phyloP scores from a whole-genome alignment of 1,140 invertebrate genomes.

The silkworm (Bombyx mori) region DNA sequence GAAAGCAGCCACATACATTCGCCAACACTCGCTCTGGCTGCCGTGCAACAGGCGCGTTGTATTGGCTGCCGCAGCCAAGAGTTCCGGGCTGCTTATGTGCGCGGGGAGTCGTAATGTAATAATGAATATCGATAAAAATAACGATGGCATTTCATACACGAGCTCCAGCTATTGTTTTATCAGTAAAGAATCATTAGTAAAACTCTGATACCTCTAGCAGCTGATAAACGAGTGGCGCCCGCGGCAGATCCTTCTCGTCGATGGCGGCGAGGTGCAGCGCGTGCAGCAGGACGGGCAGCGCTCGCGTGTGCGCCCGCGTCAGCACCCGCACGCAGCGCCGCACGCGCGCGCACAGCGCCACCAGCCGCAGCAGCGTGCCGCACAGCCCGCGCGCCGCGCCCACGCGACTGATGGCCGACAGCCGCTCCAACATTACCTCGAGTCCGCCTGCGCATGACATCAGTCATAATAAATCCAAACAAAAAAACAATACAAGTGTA shows the following conservation, averaged over 20 bases:
- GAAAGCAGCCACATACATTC: no score
- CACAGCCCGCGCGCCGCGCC: slow-evolving; percentile 59
- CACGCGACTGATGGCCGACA: slow-evolving; percentile 73
- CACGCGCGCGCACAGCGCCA: slow-evolving; percentile 62
- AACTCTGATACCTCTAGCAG: slow-evolving; percentile 48
- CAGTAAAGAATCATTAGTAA: no score
- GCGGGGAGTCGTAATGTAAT: no score
- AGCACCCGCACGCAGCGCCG: slow-evolving; percentile 64
- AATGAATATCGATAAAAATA: no score
- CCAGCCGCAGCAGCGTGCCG: slow-evolving; percentile 56
- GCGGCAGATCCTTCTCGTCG: slow-evolving; percentile 53
- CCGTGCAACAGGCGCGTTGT: no score
- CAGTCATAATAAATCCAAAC: neutral
- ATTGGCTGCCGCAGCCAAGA: no score
- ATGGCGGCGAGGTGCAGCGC: slow-evolving; percentile 60
- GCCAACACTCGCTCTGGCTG: no score
- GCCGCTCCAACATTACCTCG: slow-evolving; percentile 81
- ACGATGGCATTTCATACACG: no score
- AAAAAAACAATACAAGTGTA: neutral
- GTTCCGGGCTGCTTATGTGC: no score
- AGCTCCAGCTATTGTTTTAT: no score
- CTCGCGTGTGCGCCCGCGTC: slow-evolving; percentile 53
- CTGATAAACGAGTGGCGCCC: slow-evolving; percentile 57
- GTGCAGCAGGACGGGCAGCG: slow-evolving; percentile 62
- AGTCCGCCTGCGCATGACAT: slow-evolving; percentile 79